Percentiles rank a stretch among this genome's conserved stretches.
Conservation (phyloP, 2,113 vertebrate genomes). For the Peromyscus polionotus region DNA sequence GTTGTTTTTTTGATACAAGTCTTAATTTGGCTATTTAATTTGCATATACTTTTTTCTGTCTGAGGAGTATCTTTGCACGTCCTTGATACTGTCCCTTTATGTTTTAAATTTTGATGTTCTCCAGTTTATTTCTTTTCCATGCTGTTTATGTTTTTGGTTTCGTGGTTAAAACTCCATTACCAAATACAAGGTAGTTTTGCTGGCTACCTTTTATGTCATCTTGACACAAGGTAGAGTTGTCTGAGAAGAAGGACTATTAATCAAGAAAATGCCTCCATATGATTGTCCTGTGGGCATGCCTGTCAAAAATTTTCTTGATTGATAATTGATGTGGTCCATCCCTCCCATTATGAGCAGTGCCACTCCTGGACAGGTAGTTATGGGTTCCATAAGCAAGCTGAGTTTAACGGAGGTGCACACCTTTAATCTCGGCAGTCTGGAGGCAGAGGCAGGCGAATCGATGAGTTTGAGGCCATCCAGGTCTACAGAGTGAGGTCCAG, state of each 20-base stretch:
- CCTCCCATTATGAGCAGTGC: not conserved
- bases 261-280: not conserved
- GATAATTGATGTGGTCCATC: not conserved
- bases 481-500: too few species aligned
- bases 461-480: too few species aligned
- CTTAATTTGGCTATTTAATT: not conserved
- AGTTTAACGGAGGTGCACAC: too few species aligned
- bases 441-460: too few species aligned
- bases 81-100: not conserved
- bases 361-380: not conserved
- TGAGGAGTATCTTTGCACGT: not conserved
- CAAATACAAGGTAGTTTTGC: not conserved
- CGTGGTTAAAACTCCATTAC: not conserved
- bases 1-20: not conserved
- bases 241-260: not conserved
- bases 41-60: not conserved
- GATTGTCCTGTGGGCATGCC: not conserved
- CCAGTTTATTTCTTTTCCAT: not conserved
- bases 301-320: not conserved
- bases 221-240: not conserved
- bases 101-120: not conserved
- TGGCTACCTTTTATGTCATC: not conserved
- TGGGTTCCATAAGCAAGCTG: not conserved
- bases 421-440: too few species aligned
- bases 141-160: not conserved